A percentile compares a stretch with the other conserved stretches of the same genome.
Conservation (phyloP, 1,140 invertebrate species). For the Habropoda laboriosa region DNA sequence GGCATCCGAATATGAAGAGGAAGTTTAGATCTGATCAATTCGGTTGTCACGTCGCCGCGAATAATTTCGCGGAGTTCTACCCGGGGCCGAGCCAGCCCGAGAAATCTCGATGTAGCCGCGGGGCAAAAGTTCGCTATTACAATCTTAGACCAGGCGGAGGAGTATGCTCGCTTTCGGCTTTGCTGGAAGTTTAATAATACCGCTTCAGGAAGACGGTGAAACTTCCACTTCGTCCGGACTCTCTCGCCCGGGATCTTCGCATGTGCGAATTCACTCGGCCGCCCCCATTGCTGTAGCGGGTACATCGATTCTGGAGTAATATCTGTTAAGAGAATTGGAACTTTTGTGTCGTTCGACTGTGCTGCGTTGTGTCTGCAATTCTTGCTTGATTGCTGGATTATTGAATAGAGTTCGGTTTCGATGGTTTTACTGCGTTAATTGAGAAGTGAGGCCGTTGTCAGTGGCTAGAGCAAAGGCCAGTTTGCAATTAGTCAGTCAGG, state of each 20-base stretch:
- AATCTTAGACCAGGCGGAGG: constrained; percentile 42
- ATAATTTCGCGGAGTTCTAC: constrained; percentile 57
- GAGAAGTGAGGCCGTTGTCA: too few relatives aligned
- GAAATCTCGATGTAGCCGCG: constrained; percentile 40
- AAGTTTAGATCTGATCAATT: constrained; percentile 66
- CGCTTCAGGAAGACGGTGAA: constrained; percentile 42
- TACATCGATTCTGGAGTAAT: constrained; percentile 49
- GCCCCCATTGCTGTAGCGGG: constrained; percentile 13
- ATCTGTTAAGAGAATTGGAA: too few relatives aligned
- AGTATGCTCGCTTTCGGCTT: constrained; percentile 46
- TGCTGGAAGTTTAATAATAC: constrained; percentile 62
- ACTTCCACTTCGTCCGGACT: constrained; percentile 39
- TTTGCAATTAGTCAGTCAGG: too few relatives aligned
- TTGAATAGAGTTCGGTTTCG: too few relatives aligned
- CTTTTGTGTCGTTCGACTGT: too few relatives aligned
- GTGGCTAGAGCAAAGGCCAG: too few relatives aligned
- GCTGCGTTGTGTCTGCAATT: too few relatives aligned
- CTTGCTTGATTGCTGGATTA: too few relatives aligned
- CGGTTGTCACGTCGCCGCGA: constrained; percentile 46
- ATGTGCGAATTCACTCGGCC: constrained; percentile 36
- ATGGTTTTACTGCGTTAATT: too few relatives aligned
- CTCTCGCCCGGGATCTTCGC: not conserved
- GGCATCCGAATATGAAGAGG: not conserved
- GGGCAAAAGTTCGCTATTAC: constrained; percentile 57
- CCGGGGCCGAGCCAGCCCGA: constrained; percentile 10